Conservation (phyloP, 2,888 invertebrate genomes). For the Podotricha telesiphe region DNA sequence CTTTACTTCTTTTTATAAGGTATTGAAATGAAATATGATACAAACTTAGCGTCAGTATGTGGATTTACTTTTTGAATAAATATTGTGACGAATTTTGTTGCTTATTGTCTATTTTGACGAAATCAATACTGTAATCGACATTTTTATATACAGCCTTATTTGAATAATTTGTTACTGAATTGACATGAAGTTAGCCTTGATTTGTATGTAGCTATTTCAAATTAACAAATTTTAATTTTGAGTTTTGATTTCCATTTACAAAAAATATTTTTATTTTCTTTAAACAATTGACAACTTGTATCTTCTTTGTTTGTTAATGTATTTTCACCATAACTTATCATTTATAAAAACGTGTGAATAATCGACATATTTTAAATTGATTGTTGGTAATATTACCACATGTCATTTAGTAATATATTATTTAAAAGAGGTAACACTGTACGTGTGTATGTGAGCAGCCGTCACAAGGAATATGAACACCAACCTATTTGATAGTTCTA, state of each 20-base stretch:
- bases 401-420: background rate
- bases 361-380: no score
- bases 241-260: background rate
- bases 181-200: no score
- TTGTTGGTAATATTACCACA: no score
- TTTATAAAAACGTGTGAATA: no score
- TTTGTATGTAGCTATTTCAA: no score
- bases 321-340: no score
- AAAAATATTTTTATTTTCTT: no score
- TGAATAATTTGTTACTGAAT: background rate
- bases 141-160: background rate
- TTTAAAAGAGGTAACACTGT: background rate
- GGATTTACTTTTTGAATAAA: background rate
- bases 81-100: background rate
- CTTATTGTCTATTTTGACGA: background rate
- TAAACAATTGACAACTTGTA: no score
- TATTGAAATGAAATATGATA: constrained; percentile 2
- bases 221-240: no score
- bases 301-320: no score
- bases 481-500: constrained; percentile 65
- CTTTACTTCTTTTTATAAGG: background rate
- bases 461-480: constrained; percentile 50
- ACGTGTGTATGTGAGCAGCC: constrained; percentile 8
- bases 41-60: background rate
- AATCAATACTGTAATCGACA: background rate